Conservation (phyloP, 2,113 vertebrate genomes). For the Chaetodon auriga region DNA sequence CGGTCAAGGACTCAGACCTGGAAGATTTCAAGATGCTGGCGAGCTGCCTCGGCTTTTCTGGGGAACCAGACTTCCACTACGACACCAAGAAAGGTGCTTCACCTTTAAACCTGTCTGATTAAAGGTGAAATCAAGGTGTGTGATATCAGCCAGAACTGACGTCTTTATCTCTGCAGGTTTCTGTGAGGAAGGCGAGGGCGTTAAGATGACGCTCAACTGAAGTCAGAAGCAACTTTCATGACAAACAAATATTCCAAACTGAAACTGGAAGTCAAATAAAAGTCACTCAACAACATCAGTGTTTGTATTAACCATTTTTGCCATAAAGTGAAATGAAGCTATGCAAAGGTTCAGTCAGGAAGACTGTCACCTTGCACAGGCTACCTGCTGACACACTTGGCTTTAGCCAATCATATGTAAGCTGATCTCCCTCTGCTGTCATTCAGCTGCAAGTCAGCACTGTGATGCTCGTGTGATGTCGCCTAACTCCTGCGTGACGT, state of each 20-base stretch:
- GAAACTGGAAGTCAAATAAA: neutral
- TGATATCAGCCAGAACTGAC: neutral
- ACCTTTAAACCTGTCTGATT: neutral
- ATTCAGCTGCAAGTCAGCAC: too few species aligned
- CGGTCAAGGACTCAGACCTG: conserved; percentile 37
- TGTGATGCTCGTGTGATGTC: too few species aligned
- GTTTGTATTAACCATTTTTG: neutral
- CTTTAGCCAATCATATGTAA: too few species aligned
- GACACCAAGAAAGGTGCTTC: conserved; percentile 40
- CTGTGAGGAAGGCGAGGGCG: conserved; percentile 42
- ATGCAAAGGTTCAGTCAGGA: too few species aligned
- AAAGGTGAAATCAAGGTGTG: neutral
- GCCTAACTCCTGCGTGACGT: too few species aligned
- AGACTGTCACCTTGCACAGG: too few species aligned
- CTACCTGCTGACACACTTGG: too few species aligned
- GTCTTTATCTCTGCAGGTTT: conserved; percentile 34
- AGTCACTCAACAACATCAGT: neutral
- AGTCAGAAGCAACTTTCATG: too few species aligned
- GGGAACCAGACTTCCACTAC: conserved; percentile 42
- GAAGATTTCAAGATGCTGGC: conserved; percentile 61
- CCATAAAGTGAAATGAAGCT: too few species aligned
- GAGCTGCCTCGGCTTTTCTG: conserved; percentile 48
- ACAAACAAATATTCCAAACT: neutral
- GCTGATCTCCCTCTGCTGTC: too few species aligned
- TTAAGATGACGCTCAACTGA: fast-evolving